phyloP scores from a whole-genome alignment of 2,888 invertebrate species.

The Linnaemya tessellans region DNA sequence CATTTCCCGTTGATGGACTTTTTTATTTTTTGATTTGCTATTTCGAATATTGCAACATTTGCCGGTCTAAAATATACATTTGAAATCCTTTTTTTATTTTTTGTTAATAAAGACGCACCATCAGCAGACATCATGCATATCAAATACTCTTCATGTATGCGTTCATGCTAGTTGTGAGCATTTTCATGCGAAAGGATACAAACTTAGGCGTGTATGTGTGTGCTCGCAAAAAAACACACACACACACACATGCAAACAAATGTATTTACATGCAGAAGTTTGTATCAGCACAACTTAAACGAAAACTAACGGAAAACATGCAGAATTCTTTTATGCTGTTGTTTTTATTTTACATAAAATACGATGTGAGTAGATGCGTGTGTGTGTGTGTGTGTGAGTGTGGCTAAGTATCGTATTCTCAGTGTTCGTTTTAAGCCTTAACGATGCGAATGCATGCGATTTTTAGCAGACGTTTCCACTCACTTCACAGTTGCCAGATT shows the following conservation, averaged over 20 bases:
- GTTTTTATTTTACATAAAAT: conserved; percentile 29
- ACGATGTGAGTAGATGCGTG: not conserved
- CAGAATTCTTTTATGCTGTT: conserved; percentile 40
- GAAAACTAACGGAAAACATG: conserved; percentile 63
- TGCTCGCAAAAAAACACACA: too few species aligned
- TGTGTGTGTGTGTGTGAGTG: conserved; percentile 1
- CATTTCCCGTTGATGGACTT: conserved; percentile 53
- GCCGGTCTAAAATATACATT: conserved; percentile 40
- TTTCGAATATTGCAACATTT: conserved; percentile 49
- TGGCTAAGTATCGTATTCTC: conserved; percentile 56
- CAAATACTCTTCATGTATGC: conserved; percentile 70
- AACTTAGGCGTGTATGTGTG: not conserved
- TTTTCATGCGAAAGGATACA: conserved; percentile 60
- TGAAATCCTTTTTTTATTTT: conserved; percentile 3
- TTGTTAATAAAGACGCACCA: conserved; percentile 13
- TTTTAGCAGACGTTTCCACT: conserved; percentile 11
- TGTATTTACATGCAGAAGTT: not conserved
- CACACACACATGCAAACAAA: not conserved
- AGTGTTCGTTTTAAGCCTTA: conserved; percentile 50
- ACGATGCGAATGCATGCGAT: conserved; percentile 55
- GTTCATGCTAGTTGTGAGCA: conserved; percentile 56
- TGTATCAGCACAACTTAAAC: conserved; percentile 26
- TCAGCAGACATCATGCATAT: conserved; percentile 5
- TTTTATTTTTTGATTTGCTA: conserved; percentile 33
- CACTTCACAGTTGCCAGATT: conserved; percentile 29